Percentiles rank a stretch among this genome's conserved stretches.
Conservation (phyloP, 2,113 vertebrate species). For the Serinus canaria region DNA sequence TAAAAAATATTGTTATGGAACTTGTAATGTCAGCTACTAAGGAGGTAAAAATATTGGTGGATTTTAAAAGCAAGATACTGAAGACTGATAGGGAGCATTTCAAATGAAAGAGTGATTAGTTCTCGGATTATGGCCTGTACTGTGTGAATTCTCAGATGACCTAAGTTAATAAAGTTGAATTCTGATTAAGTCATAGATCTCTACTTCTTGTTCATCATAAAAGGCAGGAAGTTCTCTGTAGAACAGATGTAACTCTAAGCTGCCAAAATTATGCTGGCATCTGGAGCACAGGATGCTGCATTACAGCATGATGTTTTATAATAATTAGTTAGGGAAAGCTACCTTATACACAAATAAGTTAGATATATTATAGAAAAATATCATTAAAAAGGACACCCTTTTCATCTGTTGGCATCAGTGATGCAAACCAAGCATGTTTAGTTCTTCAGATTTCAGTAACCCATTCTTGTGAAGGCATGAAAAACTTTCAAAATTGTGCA, state of each 20-base stretch:
- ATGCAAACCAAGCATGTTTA: background rate
- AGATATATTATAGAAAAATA: background rate
- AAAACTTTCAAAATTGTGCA: background rate
- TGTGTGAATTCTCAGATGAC: background rate
- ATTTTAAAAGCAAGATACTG: background rate
- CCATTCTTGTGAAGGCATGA: background rate
- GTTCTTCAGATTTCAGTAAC: background rate
- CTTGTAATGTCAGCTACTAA: background rate
- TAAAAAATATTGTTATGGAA: background rate
- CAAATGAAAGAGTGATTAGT: background rate
- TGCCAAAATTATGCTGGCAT: background rate
- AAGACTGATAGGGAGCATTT: background rate
- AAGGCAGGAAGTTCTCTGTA: background rate
- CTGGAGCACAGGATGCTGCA: background rate
- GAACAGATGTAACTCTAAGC: background rate
- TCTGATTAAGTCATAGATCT: background rate
- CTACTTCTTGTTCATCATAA: background rate
- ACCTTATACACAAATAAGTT: background rate
- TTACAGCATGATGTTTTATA: background rate
- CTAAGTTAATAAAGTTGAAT: background rate
- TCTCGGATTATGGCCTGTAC: background rate
- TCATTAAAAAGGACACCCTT: background rate
- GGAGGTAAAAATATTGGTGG: background rate
- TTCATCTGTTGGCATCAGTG: background rate
- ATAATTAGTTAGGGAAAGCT: background rate